Evolutionary conservation across 2,113 vertebrate species (phyloP), one percentile per base, ranked within the genome.

Genomic region (Haliaeetus leucogaster): DNA sequence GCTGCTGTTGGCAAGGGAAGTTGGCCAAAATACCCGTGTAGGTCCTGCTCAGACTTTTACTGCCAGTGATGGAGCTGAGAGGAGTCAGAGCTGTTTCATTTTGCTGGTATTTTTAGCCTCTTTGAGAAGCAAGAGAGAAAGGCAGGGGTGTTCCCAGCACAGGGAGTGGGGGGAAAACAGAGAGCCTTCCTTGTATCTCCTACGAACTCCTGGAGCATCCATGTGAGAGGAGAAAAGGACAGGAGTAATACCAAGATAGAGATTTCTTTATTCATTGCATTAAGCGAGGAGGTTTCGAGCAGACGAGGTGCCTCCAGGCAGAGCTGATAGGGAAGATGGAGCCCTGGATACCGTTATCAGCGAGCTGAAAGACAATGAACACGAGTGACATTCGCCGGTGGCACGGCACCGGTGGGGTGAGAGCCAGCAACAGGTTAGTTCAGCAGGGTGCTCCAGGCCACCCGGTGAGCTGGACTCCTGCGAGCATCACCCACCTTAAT

Each of bases 301-400:
- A 83, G 86, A 81, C 2, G 6, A 94, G 52, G 36, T 47, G 67
- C 81, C 50, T 89, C 25, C 29, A 79, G 93, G 90, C 87, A 65
- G 70, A 93, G 84, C 73, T 91, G 74, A 29, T 66, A 85, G 58
- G 53, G 62, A 93, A 91, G 83, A 90, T 95, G 84, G 70, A 96
- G 74, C 77, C 43, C 45, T 68, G 38, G 50, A 72, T 91, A 73
- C 42, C 2, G 0, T 72, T 91, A 72, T 42, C 40, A 1, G 56
- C 13, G 20, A 62, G 16, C 40, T 77, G 70, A 91, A 61, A 72
- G 90, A 55, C 78, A 53, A 25, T 21, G 48, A 74, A 34, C 27
- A 3, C 0, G 1, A 71, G 65, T 58, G 78, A 70, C 34, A 16
- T 45, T 47, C 2, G 7, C 43, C 5, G 6, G 29, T 47, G 32